Base-by-base conservation (phyloP, 2,888 invertebrate genomes). In the Listrodromus nycthemerus region DNA sequence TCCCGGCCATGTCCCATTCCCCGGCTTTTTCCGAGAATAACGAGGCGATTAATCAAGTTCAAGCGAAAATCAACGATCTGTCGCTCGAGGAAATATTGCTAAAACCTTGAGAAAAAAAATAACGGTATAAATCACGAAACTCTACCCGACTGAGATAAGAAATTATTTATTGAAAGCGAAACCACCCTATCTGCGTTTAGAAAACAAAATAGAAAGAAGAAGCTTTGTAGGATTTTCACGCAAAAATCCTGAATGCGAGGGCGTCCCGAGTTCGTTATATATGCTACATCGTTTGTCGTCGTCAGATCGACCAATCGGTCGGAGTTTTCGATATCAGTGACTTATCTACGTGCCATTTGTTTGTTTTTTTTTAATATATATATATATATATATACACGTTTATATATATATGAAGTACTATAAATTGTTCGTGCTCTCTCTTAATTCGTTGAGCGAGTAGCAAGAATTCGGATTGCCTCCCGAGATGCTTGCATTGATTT, bases 51-150 rank as follows among this genome's bases (percentile, higher is more conserved):
- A 85, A 88, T 21, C 88, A 90, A 41, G 87, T 89, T 50, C 87
- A 88, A 45, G 84, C 86, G 33, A 88, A 87, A 52, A 86, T 91
- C 70, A 91, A 89, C 66, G 90, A 91, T 67, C 80, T 91, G 16
- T 88, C 91, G 21, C 88, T 88, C 61, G 92, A 92, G 76, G 92
- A 92, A 85, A 82, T 92, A 73, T 86, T 92, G 45, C 80, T 92
- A 0, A 92, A 92, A 78, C 88, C 89, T 30, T 92, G 80, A 92
- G 83, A 79, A 66, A 30, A 37, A 5, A 8, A 27, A 27, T 24
- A 45, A 61, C 45, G 24, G 13, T 41, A 10, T 33, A 50, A 48
- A 55, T 10, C 24, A 65, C 30, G n/a, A 73, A 61, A 76, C 27
- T 75, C 80, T 70, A 82, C 82, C 41, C 85, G 89, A 89, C 89